A percentile compares a stretch with the other conserved stretches of the same genome.
These are phyloP conservation scores for Boulengeromyrus knoepffleri DNA, from an alignment of 2,113 vertebrate species.

Conservation along the genomic window DNA sequence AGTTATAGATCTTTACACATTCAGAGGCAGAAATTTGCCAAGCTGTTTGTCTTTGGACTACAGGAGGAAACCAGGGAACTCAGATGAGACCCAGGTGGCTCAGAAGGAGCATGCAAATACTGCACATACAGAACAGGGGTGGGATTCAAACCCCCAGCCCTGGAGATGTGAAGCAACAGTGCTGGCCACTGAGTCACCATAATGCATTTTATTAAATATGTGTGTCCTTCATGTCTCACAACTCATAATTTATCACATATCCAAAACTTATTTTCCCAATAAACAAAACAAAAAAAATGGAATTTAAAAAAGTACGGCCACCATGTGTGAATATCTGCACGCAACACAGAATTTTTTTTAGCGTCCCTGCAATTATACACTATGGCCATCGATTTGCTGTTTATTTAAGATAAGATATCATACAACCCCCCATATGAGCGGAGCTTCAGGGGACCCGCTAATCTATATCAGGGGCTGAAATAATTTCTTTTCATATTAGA, in stretches of 20 bases:
- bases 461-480: conserved; percentile 39
- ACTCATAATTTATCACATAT: not conserved
- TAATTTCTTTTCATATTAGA: conserved; percentile 49
- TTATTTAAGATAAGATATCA: conserved; percentile 19
- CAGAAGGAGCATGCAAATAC: not conserved
- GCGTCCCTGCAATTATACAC: conserved; percentile 35
- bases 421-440: not conserved
- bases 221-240: not conserved
- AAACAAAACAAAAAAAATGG: conserved; percentile 16
- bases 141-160: not conserved
- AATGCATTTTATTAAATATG: not conserved
- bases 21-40: not conserved
- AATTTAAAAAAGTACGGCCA: conserved; percentile 16
- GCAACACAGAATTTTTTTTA: conserved; percentile 7
- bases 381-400: conserved; percentile 19
- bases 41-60: not conserved
- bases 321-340: conserved; percentile 35
- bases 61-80: not conserved
- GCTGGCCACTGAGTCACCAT: not conserved
- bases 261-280: conserved; percentile 6
- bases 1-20: not conserved
- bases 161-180: not conserved
- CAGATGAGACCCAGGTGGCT: not conserved
- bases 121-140: not conserved
- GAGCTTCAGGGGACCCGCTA: not conserved